A percentile compares a stretch with the other conserved stretches of the same genome.
These are phyloP conservation scores for Micrasema minimum DNA, from an alignment of 1,140 invertebrate genomes.

Conservation along the genomic window DNA sequence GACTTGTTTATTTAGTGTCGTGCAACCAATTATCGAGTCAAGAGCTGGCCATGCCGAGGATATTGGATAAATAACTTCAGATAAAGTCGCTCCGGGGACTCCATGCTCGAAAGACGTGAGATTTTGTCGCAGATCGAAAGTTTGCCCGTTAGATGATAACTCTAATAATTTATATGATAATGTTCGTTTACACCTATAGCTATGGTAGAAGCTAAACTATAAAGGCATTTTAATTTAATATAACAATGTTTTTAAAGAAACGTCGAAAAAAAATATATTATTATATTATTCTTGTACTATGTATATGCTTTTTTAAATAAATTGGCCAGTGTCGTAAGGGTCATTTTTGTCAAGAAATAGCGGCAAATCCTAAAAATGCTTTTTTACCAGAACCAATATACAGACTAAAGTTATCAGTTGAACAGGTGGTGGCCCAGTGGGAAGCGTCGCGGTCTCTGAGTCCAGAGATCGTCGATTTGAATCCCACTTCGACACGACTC, in stretches of 20 bases:
- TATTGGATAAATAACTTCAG: slow-evolving; percentile 35
- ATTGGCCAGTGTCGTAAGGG: too few relatives aligned
- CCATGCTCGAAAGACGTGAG: background rate
- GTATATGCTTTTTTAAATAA: too few relatives aligned
- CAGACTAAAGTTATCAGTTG: too few relatives aligned
- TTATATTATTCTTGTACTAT: too few relatives aligned
- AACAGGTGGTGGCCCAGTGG: too few relatives aligned
- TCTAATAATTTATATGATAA: background rate
- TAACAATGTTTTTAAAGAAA: background rate
- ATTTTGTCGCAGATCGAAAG: background rate
- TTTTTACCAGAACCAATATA: too few relatives aligned
- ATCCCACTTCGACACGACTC: too few relatives aligned
- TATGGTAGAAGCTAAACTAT: background rate
- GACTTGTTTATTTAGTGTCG: slow-evolving; percentile 45
- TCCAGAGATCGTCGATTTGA: too few relatives aligned
- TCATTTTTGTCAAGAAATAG: too few relatives aligned
- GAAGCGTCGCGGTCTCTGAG: too few relatives aligned
- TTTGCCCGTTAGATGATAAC: background rate
- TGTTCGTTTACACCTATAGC: background rate
- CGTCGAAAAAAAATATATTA: background rate
- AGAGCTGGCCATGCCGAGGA: slow-evolving; percentile 27
- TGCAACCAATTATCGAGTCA: slow-evolving; percentile 48
- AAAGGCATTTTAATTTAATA: background rate
- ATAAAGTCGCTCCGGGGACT: slow-evolving; percentile 33
- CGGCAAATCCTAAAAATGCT: too few relatives aligned